Percentiles rank a stretch among this genome's conserved stretches.
These are phyloP conservation scores for Scomberomorus guttatus DNA, from an alignment of 2,797 vertebrate genomes.

Conservation along the genomic window DNA sequence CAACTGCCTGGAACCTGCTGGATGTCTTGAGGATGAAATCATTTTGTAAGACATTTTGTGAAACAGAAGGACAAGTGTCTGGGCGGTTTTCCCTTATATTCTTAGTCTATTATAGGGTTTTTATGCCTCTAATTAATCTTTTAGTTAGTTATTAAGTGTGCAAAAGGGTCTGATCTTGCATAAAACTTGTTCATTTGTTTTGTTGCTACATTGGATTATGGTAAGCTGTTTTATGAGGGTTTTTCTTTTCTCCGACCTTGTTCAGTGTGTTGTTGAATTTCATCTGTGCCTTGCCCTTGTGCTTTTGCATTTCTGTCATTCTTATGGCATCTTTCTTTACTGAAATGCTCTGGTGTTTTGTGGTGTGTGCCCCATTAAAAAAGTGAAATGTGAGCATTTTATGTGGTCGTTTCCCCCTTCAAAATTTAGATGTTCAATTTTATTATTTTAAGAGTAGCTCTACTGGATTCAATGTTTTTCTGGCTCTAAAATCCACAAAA, in stretches of 20 bases:
- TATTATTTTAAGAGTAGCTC: slow-evolving; percentile 23
- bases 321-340: neutral
- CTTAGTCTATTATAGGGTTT: neutral
- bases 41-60: slow-evolving; percentile 6
- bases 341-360: slow-evolving; percentile 14
- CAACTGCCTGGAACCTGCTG: slow-evolving; percentile 16
- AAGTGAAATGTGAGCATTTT: slow-evolving; percentile 11
- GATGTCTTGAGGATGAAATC: slow-evolving; percentile 35
- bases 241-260: slow-evolving; percentile 9
- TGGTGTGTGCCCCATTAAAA: neutral
- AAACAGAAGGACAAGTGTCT: neutral
- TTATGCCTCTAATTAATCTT: neutral
- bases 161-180: neutral
- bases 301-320: neutral
- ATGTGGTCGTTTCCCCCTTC: slow-evolving; percentile 12
- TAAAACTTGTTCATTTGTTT: slow-evolving; percentile 1
- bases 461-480: slow-evolving; percentile 31
- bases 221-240: neutral
- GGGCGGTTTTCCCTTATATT: neutral
- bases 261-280: neutral
- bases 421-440: slow-evolving; percentile 24
- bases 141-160: neutral
- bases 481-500: slow-evolving; percentile 15
- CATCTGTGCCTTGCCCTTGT: neutral
- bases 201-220: slow-evolving; percentile 1